Evolutionary conservation across 2,797 vertebrate species (phyloP), one percentile per base, ranked within the genome.

Genomic region (Rhynchotus rufescens): DNA sequence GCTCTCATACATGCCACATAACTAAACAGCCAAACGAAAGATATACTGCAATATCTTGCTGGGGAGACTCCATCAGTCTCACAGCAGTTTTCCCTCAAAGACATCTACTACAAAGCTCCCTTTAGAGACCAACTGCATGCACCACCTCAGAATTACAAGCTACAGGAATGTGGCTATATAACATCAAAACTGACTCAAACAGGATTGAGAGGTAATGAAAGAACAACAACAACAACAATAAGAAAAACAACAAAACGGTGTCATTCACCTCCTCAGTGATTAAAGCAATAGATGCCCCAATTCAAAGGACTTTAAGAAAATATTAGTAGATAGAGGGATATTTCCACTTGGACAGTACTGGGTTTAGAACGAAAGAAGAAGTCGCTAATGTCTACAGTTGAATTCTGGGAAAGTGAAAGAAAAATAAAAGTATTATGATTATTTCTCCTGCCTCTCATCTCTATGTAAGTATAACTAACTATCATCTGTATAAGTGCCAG

Each of bases 381-480:
- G 74, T 13, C n/a, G 95, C 32, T 80, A 91, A 95, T 54, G 92
- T 93, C 74, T 81, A 67, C 80, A 73, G 80, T 80, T 90, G 59
- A 78, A 57, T 71, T 82, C 92, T 92, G 36, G 66, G n/a, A 56
- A n/a, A n/a, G 54, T n/a, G 30, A 56, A 56, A 62, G 17, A 51
- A 54, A 74, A 80, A 15, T 80, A 83, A 52, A 90, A 57, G n/a
- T 60, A n/a, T 83, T 90, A 78, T 66, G 80, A 96, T 86, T 93
- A 82, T 84, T 56, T 51, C 20, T 61, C 36, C 49, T 89, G 62
- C 93, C 73, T 94, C 51, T 51, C 80, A 80, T 95, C 87, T 71
- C 66, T 84, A 84, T 81, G 82, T 38, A 90, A 87, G n/a, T 89
- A 85, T 38, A 90, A 87, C 28, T 89, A 94, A 88, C 73, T 83